Conservation (phyloP, 64 coral and sea anemone species). For the Montipora sp. region DNA sequence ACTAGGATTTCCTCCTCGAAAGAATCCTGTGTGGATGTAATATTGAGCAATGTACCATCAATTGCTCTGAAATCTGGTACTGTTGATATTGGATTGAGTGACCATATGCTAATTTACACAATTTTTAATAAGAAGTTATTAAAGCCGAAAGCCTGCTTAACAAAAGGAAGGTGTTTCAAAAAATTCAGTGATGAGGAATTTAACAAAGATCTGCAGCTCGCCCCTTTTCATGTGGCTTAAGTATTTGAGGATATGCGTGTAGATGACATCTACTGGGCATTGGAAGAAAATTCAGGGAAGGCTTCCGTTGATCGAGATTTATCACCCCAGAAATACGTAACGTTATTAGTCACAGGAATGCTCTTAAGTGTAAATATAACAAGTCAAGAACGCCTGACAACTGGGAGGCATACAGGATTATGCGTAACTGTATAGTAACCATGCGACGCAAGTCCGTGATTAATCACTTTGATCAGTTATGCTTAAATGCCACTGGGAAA, state of each 20-base stretch:
- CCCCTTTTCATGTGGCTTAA: conserved; percentile 46
- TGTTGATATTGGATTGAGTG: conserved; percentile 17
- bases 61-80: conserved; percentile 44
- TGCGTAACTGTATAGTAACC: no score
- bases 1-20: conserved; percentile 62
- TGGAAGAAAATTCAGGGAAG: conserved; percentile 28
- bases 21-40: conserved; percentile 49
- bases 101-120: conserved; percentile 26
- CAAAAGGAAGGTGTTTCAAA: conserved; percentile 50
- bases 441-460: no score
- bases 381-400: no score
- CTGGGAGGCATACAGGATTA: no score
- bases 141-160: conserved; percentile 34
- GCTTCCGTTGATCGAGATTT: conserved; percentile 47
- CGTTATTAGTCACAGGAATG: no score
- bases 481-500: no score
- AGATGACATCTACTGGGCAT: conserved; percentile 59
- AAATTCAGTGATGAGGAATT: conserved; percentile 17
- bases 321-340: conserved; percentile 23
- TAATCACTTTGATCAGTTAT: no score
- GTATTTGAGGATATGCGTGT: conserved; percentile 34
- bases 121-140: conserved; percentile 47
- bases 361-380: no score
- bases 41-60: conserved; percentile 24
- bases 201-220: conserved; percentile 37